Evolutionary conservation across 2,797 vertebrate species (phyloP), one percentile per base, ranked within the genome.

Genomic region (Mus caroli): DNA sequence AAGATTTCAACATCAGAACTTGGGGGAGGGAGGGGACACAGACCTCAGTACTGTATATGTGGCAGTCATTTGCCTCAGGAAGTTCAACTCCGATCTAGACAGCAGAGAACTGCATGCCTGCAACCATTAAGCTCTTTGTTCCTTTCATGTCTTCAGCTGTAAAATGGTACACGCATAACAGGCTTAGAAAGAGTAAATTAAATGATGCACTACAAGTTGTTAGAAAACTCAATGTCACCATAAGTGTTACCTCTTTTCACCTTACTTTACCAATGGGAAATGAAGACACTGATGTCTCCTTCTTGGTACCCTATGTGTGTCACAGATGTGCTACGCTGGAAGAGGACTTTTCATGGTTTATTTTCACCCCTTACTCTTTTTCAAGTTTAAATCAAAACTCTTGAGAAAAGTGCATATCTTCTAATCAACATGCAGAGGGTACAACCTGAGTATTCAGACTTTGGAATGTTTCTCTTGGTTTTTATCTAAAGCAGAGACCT

Each of bases 311-410:
- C 78, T 94, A 62, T 69, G 71, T 90, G 73, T 82, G 37, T 50
- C 43, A 90, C 73, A 82, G 12, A 87, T 84, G 60, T 73, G 54
- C 43, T 87, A 9, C 69, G 58, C 84, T 93, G 43, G 90, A 78
- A 15, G 88, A 75, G 43, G 91, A 71, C 52, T 93, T 97, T 90
- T 75, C 26, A 92, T 94, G 24, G 26, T 73, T 87, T 88, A 78
- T 85, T 87, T 95, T 75, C 14, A 87, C 77, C 3, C 12, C 14
- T 40, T 78, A 13, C 13, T 94, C 11, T 93, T 97, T 91, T 80
- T 80, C 34, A 89, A 89, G 73, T 88, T 92, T 93, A 52, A 95
- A 93, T 43, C 62, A 17, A 75, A 84, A 93, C 26, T 6, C 75
- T 89, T 40, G 46, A 88, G 20, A 31, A 88, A 67, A 94, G n/a